Percentiles rank a stretch among this genome's conserved stretches.
These are phyloP conservation scores for Tenthredo notha DNA, from an alignment of 2,888 invertebrate genomes.

Conservation along the genomic window DNA sequence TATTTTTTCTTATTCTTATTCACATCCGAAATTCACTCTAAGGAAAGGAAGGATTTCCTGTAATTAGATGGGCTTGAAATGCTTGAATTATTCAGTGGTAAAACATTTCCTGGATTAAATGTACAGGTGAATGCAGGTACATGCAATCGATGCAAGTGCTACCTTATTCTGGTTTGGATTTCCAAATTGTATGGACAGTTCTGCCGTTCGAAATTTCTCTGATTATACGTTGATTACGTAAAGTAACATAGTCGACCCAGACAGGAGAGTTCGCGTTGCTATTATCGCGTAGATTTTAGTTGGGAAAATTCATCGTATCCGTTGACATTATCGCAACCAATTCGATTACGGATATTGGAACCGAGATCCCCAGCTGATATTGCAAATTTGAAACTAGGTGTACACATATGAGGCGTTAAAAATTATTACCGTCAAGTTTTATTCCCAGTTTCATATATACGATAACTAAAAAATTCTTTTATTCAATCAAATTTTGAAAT, in stretches of 20 bases:
- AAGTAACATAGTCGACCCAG: not conserved
- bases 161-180: constrained; percentile 6
- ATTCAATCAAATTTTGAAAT: not conserved
- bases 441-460: not conserved
- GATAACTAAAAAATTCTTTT: constrained; percentile 8
- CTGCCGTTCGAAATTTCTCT: constrained; percentile 11
- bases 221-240: constrained; percentile 23
- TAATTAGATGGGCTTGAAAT: not conserved
- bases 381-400: not conserved
- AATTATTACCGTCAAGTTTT: not conserved
- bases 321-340: constrained; percentile 30
- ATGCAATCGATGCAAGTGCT: constrained; percentile 8
- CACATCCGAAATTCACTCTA: not conserved
- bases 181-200: constrained; percentile 21
- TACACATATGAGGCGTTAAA: not conserved
- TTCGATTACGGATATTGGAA: constrained; percentile 36
- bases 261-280: constrained; percentile 3
- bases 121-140: not conserved
- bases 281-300: constrained; percentile 16
- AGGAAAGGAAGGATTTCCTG: not conserved
- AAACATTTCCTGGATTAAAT: not conserved
- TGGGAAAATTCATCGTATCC: constrained; percentile 19
- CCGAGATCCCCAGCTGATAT: constrained; percentile 2
- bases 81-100: not conserved
- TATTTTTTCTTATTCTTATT: not conserved